Base-by-base conservation (phyloP, 2,888 invertebrate species). In the Hylaea fasciaria region DNA sequence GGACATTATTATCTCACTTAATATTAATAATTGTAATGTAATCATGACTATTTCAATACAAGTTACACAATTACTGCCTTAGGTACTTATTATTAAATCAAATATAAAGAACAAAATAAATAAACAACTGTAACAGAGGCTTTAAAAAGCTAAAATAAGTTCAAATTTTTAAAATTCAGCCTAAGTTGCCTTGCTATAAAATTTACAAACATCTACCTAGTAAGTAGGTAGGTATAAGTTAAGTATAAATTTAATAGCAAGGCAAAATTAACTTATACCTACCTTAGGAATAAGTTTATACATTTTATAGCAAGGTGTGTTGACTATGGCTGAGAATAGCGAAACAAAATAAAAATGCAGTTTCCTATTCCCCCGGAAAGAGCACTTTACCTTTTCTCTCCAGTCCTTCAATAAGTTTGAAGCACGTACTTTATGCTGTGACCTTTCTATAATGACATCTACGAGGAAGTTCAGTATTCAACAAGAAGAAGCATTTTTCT, bases 21-120 rank as follows among this genome's bases (percentile, higher is more conserved):
- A 22, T 60, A 62, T 57, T 76, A 80, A 59, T 79, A 79, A 78
- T 78, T 83, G 80, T 78, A 84, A 83, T 84, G 83, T 81, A 76
- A 65, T 66, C 73, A 76, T 69, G 54, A 65, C 71, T 71, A 79
- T 67, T 72, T 74, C 72, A 70, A 68, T 69, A 72, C 63, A 56
- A 62, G 59, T 62, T n/a, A 49, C 12, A 35, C 17, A 12, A 57
- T 52, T n/a, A 11, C 11, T 11, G 35, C 35, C 39, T 39, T 64
- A 53, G 35, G 53, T 65, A 65, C 35, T 29, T 49, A 43, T 49
- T 7, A 14, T 7, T 14, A 14, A 39, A 68, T 69, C 58, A 71
- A 74, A 45, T 29, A 29, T n/a, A n/a, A n/a, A n/a, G 29, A 8
- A 29, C 29, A 29, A 29, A 29, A 9, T 28, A 13, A 45, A 44